Evolutionary conservation across 2,888 invertebrate genomes (phyloP), one percentile per base, ranked within the genome.

Genomic region (Galeopsomyia nigrocyanea): DNA sequence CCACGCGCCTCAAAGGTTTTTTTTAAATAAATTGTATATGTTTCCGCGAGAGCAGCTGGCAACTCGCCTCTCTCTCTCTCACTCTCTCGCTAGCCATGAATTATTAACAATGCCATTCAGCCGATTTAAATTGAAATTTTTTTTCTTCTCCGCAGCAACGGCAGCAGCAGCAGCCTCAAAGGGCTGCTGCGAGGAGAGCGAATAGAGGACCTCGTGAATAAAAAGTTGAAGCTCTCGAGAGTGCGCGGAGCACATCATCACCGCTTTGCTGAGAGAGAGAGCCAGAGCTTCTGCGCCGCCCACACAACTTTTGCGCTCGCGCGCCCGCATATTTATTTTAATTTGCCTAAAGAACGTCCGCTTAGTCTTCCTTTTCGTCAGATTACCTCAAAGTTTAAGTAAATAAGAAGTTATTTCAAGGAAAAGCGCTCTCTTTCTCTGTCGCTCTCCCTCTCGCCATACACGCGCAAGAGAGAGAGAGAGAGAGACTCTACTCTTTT

Each of bases 21-120:
- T 68, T 61, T 75, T 68, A 73, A 75, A 71, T 68, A 73, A 75
- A 75, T 75, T 75, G 73, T 71, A 73, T 60, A 60, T 68, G 66
- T 71, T 68, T 71, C 39, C 58, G 26, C 5, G 69, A 13, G 46
- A 39, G 39, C n/a, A 31, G 31, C 31, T 31, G 31, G 31, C 31
- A 31, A 31, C 1, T 31, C 49, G 47, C 51, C 39, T 31, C 46
- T 21, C 22, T n/a, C 21, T 17, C n/a, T 26, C 5, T 5, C 5
- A 5, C 26, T 26, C 46, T 39, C 26, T 22, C 22, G 51, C 66
- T 31, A 60, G 51, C 71, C 73, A 73, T 75, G 75, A 75, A 75
- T 75, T 75, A 75, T 75, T 73, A 75, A 75, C 73, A 71, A 75
- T 61, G 71, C 71, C 68, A 75, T 75, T 75, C 71, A 71, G 73